A percentile compares a stretch with the other conserved stretches of the same genome.
Evolutionary conservation across 2,888 invertebrate species (phyloP).

Genomic region (Oxystoma pomonae): DNA sequence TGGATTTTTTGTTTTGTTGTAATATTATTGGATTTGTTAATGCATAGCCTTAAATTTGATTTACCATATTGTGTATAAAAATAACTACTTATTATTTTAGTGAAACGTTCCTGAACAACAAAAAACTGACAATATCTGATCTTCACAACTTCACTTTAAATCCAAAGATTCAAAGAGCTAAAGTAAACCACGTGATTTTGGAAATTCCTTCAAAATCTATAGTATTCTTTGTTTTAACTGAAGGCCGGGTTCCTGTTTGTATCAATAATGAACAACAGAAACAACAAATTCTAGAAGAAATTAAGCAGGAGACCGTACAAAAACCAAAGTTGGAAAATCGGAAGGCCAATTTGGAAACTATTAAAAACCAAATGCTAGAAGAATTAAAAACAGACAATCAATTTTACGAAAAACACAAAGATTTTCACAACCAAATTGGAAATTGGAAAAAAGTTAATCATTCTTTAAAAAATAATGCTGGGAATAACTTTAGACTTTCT

Average conservation of each 20-base stretch:
- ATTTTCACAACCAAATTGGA: conserved; percentile 3
- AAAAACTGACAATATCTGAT: conserved; percentile 55
- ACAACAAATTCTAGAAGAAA: conserved; percentile 41
- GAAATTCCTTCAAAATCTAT: conserved; percentile 63
- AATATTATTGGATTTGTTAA: too few species aligned
- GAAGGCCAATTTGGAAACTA: conserved; percentile 10
- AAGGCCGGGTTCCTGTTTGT: conserved; percentile 60
- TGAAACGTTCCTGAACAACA: conserved; percentile 66
- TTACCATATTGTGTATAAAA: too few species aligned
- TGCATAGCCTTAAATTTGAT: too few species aligned
- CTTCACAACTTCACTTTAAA: conserved; percentile 44
- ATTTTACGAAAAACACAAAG: conserved; percentile 31
- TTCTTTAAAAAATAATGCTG: too few species aligned
- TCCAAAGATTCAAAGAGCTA: conserved; percentile 50
- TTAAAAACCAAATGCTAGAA: conserved; percentile 30
- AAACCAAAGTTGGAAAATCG: neutral
- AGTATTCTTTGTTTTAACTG: conserved; percentile 71
- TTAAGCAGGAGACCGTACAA: conserved; percentile 15
- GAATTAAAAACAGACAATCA: conserved; percentile 38
- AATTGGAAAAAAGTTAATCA: conserved; percentile 1
- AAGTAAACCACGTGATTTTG: conserved; percentile 53
- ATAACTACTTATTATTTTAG: too few species aligned
- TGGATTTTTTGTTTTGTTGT: too few species aligned
- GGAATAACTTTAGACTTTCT: conserved; percentile 12
- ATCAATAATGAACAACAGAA: conserved; percentile 31